A percentile compares a stretch with the other conserved stretches of the same genome.
phyloP scores from a whole-genome alignment of 1,140 invertebrate species.

The Cecropterus lyciades region DNA sequence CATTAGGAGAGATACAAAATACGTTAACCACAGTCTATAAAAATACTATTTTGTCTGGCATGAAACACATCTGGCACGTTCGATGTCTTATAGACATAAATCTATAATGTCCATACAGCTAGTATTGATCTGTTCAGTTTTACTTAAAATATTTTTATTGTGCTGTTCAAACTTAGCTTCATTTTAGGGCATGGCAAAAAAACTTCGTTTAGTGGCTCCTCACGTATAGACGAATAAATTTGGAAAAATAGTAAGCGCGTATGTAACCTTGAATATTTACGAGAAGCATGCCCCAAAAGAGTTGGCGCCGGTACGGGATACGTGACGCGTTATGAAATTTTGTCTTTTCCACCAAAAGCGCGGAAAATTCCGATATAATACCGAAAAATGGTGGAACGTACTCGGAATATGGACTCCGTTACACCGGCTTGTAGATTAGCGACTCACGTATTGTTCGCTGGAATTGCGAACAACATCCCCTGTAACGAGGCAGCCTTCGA shows the following conservation, averaged over 20 bases:
- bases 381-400: slow-evolving; percentile 33
- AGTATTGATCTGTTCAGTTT: not conserved
- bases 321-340: slow-evolving; percentile 56
- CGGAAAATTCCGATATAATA: slow-evolving; percentile 25
- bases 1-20: too few relatives aligned
- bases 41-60: too few relatives aligned
- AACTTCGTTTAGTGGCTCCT: slow-evolving; percentile 40
- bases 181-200: slow-evolving; percentile 20
- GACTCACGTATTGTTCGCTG: slow-evolving; percentile 16
- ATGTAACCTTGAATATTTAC: slow-evolving; percentile 72
- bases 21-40: too few relatives aligned
- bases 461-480: slow-evolving; percentile 8
- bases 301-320: slow-evolving; percentile 43
- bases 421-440: slow-evolving; percentile 23
- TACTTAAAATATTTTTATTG: slow-evolving; percentile 5
- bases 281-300: slow-evolving; percentile 52
- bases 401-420: slow-evolving; percentile 27
- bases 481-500: slow-evolving; percentile 23
- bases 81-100: too few relatives aligned
- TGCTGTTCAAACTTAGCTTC: slow-evolving; percentile 10
- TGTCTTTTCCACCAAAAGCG: slow-evolving; percentile 32
- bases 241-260: slow-evolving; percentile 59
- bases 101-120: too few relatives aligned
- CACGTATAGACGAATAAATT: slow-evolving; percentile 53
- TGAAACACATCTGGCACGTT: too few relatives aligned